These are phyloP conservation scores for Amorpha juglandis DNA, from an alignment of 2,888 invertebrate species.

Conservation along the genomic window DNA sequence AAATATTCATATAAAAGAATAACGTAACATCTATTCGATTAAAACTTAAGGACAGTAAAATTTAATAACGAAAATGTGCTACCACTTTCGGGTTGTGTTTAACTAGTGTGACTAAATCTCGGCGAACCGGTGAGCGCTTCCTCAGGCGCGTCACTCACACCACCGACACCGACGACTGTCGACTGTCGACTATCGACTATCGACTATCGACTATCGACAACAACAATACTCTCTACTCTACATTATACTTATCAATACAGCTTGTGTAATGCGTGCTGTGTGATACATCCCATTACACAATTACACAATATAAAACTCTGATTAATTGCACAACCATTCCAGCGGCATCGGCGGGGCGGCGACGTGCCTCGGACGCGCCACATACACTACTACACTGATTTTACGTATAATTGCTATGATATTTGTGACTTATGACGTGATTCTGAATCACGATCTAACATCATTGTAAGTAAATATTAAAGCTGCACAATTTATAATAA, in stretches of 20 bases:
- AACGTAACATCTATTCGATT: constrained; percentile 84
- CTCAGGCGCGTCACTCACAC: constrained; percentile 32
- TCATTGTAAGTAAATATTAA: constrained; percentile 84
- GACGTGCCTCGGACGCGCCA: constrained; percentile 54
- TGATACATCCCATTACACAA: constrained; percentile 34
- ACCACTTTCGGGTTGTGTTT: constrained; percentile 80
- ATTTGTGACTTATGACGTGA: constrained; percentile 84
- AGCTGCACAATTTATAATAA: constrained; percentile 82
- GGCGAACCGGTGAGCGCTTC: constrained; percentile 46
- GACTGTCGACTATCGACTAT: constrained; percentile 38
- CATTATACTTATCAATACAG: constrained; percentile 19
- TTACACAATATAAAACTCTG: constrained; percentile 53
- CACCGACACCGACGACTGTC: neutral
- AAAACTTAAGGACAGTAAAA: constrained; percentile 78
- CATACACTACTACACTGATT: constrained; percentile 68
- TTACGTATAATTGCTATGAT: constrained; percentile 79
- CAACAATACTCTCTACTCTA: constrained; percentile 14
- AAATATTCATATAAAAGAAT: constrained; percentile 84
- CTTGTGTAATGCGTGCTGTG: constrained; percentile 15
- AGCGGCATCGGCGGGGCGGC: constrained; percentile 43
- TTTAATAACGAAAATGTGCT: constrained; percentile 80
- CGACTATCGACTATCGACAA: constrained; percentile 30
- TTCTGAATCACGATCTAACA: constrained; percentile 84
- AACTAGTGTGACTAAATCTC: constrained; percentile 80
- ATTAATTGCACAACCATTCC: constrained; percentile 66